Evolutionary conservation across 2,888 invertebrate genomes (phyloP).

Genomic region (Lasioglossum lativentre): DNA sequence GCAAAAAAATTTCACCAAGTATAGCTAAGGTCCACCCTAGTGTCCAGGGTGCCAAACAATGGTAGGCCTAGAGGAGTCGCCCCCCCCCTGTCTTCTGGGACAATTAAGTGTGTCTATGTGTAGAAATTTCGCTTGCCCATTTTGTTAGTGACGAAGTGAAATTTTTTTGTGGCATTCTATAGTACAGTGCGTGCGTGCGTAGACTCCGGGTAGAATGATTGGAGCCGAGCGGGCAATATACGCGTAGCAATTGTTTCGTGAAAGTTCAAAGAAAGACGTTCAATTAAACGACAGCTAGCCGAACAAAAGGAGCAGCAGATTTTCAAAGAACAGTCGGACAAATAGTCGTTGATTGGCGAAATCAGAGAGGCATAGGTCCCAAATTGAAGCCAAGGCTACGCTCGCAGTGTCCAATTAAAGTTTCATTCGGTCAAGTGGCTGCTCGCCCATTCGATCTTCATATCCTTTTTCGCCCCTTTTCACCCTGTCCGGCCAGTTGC

Average conservation of each 20-base stretch:
- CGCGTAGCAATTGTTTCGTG: slow-evolving; percentile 6
- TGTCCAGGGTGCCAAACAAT: no score
- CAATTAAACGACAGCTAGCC: background rate
- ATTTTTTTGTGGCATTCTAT: no score
- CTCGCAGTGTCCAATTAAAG: slow-evolving; percentile 46
- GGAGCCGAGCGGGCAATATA: background rate
- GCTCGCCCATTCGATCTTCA: slow-evolving; percentile 37
- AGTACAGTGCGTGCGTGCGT: background rate
- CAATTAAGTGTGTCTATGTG: no score
- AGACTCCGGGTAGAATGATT: background rate
- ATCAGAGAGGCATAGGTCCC: slow-evolving; percentile 36
- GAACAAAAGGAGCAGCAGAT: slow-evolving; percentile 20
- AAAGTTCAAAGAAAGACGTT: slow-evolving; percentile 8
- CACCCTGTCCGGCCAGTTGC: background rate
- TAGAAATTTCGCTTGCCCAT: no score
- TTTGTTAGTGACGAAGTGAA: no score
- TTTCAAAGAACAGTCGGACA: slow-evolving; percentile 40
- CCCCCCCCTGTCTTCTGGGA: no score
- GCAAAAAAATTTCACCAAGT: no score
- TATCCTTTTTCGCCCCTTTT: slow-evolving; percentile 9
- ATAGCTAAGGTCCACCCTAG: no score
- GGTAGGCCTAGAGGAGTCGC: no score
- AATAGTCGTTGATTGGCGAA: slow-evolving; percentile 45
- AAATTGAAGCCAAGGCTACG: slow-evolving; percentile 46
- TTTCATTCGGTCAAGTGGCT: slow-evolving; percentile 45